These are phyloP conservation scores for Thaumetopoea pityocampa DNA, from an alignment of 1,140 invertebrate species.

Conservation along the genomic window DNA sequence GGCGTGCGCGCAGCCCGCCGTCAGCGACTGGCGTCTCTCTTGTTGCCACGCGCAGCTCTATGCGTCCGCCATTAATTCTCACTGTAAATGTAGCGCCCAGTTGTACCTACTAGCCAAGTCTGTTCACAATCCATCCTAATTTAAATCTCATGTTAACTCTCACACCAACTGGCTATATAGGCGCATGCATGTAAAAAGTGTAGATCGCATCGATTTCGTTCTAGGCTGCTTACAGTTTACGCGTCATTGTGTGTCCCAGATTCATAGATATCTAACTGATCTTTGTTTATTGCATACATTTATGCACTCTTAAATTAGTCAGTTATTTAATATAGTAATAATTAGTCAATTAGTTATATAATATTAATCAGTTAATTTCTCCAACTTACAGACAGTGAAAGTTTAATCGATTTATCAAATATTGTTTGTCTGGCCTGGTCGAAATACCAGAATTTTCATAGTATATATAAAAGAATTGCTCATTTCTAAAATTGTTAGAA, in stretches of 20 bases:
- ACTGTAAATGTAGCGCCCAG: constrained; percentile 25
- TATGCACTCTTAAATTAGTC: no score
- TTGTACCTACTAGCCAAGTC: constrained; percentile 19
- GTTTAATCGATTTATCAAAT: constrained; percentile 1
- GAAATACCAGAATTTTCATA: no score
- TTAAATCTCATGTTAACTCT: constrained; percentile 20
- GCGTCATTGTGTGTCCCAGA: no score
- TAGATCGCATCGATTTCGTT: constrained; percentile 4
- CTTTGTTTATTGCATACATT: no score
- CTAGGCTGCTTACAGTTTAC: no score
- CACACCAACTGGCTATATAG: constrained; percentile 10
- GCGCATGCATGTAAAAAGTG: constrained; percentile 13
- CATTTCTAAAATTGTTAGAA: constrained; percentile 9
- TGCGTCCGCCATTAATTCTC: constrained; percentile 18
- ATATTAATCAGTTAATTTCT: no score
- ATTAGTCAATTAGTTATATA: no score
- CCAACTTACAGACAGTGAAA: constrained; percentile 3
- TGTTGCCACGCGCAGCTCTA: constrained; percentile 36
- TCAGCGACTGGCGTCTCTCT: constrained; percentile 15
- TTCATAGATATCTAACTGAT: no score
- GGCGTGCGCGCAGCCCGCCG: background rate
- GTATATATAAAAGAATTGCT: no score
- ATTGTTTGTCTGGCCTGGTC: no score
- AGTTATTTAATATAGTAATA: no score
- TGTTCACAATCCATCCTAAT: constrained; percentile 18